These are phyloP conservation scores for Lymantria monacha DNA, from an alignment of 2,888 invertebrate species.

Conservation along the genomic window DNA sequence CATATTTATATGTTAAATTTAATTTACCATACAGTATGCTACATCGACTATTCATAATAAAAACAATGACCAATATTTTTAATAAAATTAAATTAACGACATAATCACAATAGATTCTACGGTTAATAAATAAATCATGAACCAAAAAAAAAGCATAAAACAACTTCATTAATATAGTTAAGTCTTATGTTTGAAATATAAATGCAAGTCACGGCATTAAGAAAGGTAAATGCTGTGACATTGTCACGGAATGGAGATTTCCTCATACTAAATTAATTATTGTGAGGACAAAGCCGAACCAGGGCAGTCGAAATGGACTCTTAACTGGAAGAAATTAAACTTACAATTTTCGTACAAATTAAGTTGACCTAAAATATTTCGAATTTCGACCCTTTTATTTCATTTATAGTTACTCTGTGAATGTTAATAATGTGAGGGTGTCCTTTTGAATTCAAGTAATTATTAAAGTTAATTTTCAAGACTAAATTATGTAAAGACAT, in stretches of 20 bases:
- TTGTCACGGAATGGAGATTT: slow-evolving; percentile 72
- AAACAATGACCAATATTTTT: no score
- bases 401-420: slow-evolving; percentile 68
- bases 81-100: no score
- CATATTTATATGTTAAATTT: no score
- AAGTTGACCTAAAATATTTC: slow-evolving; percentile 73
- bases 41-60: no score
- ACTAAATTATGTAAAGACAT: slow-evolving; percentile 55
- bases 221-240: slow-evolving; percentile 64
- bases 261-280: slow-evolving; percentile 74
- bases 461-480: slow-evolving; percentile 72
- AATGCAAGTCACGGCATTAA: slow-evolving; percentile 13
- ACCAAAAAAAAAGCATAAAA: no score
- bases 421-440: slow-evolving; percentile 76
- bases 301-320: slow-evolving; percentile 62
- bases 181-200: no score
- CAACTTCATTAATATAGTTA: no score
- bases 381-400: slow-evolving; percentile 64
- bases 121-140: no score
- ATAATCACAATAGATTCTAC: no score
- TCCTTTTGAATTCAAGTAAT: slow-evolving; percentile 74
- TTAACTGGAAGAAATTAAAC: slow-evolving; percentile 64
- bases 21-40: no score
- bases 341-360: slow-evolving; percentile 65
- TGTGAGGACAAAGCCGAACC: slow-evolving; percentile 51